A percentile compares a stretch with the other conserved stretches of the same genome.
Evolutionary conservation across 1,140 invertebrate genomes (phyloP).

Genomic region (Ceratitis capitata): DNA sequence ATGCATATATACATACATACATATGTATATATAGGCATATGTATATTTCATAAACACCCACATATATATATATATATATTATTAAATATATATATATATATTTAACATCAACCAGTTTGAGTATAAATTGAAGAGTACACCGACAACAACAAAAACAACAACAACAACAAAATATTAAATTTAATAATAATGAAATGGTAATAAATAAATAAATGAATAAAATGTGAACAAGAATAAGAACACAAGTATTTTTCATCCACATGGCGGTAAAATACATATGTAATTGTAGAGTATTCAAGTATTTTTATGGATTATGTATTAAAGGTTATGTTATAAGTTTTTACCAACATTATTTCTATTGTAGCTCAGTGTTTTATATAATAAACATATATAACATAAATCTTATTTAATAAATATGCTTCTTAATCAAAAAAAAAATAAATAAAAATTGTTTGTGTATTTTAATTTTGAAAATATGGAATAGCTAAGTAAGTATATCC

Average conservation of each 20-base stretch:
- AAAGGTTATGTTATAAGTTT: slow-evolving; percentile 65
- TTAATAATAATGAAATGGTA: background rate
- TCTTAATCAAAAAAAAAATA: slow-evolving; percentile 39
- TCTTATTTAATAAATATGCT: slow-evolving; percentile 43
- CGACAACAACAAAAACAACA: slow-evolving; percentile 4
- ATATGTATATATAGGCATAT: slow-evolving; percentile 39
- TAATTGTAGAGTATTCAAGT: slow-evolving; percentile 64
- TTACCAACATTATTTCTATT: slow-evolving; percentile 66
- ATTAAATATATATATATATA: slow-evolving; percentile 41
- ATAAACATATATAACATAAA: slow-evolving; percentile 46
- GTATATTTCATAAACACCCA: slow-evolving; percentile 58
- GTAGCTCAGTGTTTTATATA: slow-evolving; percentile 66
- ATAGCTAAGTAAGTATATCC: background rate
- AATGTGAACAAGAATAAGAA: slow-evolving; percentile 7
- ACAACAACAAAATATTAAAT: background rate
- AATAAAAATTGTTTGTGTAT: background rate
- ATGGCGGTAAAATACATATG: slow-evolving; percentile 32
- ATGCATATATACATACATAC: background rate
- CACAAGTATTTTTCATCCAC: slow-evolving; percentile 39
- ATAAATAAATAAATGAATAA: background rate
- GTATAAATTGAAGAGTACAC: slow-evolving; percentile 32
- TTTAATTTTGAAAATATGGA: background rate
- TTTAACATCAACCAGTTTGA: background rate
- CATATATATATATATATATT: slow-evolving; percentile 60
- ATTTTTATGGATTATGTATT: slow-evolving; percentile 62